Conservation (phyloP, 2,113 vertebrate genomes). For the Myiagra hebetior region DNA sequence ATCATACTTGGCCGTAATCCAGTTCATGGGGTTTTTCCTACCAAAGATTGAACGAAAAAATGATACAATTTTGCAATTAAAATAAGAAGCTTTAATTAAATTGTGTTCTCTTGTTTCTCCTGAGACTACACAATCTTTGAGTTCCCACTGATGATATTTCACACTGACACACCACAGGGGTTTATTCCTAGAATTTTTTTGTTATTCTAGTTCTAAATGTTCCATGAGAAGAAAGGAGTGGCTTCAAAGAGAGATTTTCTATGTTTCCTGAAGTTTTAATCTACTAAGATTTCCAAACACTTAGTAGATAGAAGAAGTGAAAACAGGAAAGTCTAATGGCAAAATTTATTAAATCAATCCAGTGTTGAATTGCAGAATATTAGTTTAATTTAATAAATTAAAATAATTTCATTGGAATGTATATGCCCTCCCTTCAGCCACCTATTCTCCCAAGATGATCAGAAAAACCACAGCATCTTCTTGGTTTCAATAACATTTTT, state of each 20-base stretch:
- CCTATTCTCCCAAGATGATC: not conserved
- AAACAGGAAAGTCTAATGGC: not conserved
- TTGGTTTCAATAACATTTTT: not conserved
- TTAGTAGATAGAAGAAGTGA: not conserved
- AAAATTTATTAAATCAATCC: not conserved
- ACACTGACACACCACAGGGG: not conserved
- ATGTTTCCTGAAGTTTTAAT: not conserved
- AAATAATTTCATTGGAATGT: not conserved
- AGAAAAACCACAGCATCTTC: not conserved
- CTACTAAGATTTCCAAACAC: not conserved
- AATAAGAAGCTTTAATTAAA: constrained; percentile 17
- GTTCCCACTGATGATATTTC: not conserved
- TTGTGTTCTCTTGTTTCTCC: not conserved
- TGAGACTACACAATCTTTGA: not conserved
- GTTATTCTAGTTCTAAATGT: not conserved
- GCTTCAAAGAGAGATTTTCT: not conserved
- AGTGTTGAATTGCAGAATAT: not conserved
- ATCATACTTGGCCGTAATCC: not conserved
- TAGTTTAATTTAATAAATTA: not conserved
- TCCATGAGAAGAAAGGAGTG: not conserved
- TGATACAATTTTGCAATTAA: not conserved
- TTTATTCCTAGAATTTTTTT: not conserved
- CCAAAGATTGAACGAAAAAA: not conserved
- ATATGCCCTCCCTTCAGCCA: not conserved
- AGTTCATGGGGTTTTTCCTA: not conserved